Evolutionary conservation across 1,140 invertebrate species (phyloP), one percentile per base, ranked within the genome.

Genomic region (Drosophila saltans): DNA sequence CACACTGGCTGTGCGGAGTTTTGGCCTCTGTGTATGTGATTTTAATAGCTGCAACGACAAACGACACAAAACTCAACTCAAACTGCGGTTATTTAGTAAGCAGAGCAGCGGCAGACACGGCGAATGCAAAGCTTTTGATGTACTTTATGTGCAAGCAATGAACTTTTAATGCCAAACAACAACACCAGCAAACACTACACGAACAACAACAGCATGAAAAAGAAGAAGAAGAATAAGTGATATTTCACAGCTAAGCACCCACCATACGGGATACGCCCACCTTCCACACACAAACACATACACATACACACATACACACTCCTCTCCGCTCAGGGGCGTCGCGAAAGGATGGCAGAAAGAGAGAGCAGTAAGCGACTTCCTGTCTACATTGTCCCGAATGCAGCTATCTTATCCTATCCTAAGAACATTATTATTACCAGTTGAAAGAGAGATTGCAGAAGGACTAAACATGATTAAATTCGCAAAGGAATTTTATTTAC

Each of bases 121-220:
- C 76, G 64, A 78, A 66, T 73, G 78, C 82, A 78, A 69, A 82
- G 80, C 80, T 77, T 88, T 88, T 88, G 83, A 80, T 88, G 83
- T 88, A 81, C 83, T 86, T 86, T 86, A 86, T 86, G 83, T 80
- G 80, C 83, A 86, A 86, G 83, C 83, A 88, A 86, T 88, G 84
- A 88, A 89, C 83, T 88, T 88, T 88, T 88, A 88, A 88, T 88
- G 81, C 80, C 21, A 33, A 78, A 78, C 76, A 86, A 66, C 71
- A 86, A 68, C 58, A 63, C 70, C 39, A 60, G 11, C 58, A 72
- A 57, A 30, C 48, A 65, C 6, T 6, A 68, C 58, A 63, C 70
- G 30, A 60, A 16, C 58, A 72, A 62, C 48, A 80, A 58, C 41
- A 58, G 16, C 16, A 16, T 16, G 16, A 16, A 16, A 16, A 16